Conservation (phyloP, 2,797 vertebrate genomes). For the Myotis pilosus region DNA sequence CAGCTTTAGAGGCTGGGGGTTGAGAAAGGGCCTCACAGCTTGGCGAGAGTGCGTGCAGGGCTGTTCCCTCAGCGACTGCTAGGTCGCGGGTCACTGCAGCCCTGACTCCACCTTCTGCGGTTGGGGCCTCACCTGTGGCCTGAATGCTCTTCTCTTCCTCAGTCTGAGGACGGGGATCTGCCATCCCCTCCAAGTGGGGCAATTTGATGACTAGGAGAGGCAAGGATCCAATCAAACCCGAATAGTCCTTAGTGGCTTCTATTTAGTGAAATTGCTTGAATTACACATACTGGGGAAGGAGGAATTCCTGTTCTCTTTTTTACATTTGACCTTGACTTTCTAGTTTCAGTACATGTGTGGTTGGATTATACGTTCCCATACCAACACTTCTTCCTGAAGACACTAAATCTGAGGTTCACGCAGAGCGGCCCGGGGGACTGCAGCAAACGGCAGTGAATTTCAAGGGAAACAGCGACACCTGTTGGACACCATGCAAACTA, state of each 20-base stretch:
- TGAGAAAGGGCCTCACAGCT: not conserved
- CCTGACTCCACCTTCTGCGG: not conserved
- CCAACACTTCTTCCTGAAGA: not conserved
- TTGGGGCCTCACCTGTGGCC: not conserved
- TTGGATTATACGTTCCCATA: not conserved
- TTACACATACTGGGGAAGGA: not conserved
- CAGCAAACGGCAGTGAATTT: not conserved
- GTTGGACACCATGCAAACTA: not conserved
- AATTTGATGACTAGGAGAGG: not conserved
- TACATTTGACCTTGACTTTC: not conserved
- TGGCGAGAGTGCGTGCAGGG: not conserved
- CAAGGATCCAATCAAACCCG: not conserved
- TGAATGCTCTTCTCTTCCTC: not conserved
- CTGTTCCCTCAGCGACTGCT: rapidly evolving
- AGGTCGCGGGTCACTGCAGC: not conserved
- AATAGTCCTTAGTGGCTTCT: not conserved
- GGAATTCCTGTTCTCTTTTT: not conserved
- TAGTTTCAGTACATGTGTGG: not conserved
- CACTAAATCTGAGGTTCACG: not conserved
- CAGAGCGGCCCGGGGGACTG: not conserved
- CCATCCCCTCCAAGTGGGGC: not conserved
- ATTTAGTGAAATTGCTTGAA: not conserved
- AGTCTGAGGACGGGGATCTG: not conserved
- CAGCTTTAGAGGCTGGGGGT: not conserved
- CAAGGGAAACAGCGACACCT: not conserved